phyloP scores from a whole-genome alignment of 2,797 vertebrate species.

The Botia almorhae region DNA sequence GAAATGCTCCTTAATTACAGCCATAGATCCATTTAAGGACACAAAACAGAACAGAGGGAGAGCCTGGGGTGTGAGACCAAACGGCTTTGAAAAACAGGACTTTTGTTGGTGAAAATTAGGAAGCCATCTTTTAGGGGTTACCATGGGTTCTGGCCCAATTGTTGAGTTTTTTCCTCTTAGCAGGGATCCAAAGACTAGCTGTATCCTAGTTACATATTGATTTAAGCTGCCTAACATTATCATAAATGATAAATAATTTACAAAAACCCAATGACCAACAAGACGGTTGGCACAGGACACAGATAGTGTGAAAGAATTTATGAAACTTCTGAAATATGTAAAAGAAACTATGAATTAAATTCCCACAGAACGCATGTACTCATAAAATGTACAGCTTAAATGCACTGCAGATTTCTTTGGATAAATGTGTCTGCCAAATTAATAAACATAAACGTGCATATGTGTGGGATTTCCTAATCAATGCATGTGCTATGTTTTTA shows the following conservation, averaged over 20 bases:
- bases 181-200: not conserved
- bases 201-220: conserved; percentile 27
- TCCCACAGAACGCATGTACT: not conserved
- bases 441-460: too few relatives aligned
- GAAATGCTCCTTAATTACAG: conserved; percentile 54
- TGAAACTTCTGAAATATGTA: not conserved
- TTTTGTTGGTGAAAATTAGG: conserved; percentile 21
- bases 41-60: conserved; percentile 4
- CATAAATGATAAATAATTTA: conserved; percentile 27
- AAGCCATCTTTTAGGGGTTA: not conserved
- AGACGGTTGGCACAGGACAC: not conserved
- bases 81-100: conserved; percentile 12
- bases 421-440: too few relatives aligned
- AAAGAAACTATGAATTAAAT: not conserved
- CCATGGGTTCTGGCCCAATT: not conserved
- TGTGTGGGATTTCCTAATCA: too few relatives aligned
- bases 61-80: conserved; percentile 8
- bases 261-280: not conserved
- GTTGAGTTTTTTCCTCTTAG: conserved; percentile 17
- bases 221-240: not conserved
- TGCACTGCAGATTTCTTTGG: too few relatives aligned
- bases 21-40: conserved; percentile 46
- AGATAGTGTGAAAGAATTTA: not conserved
- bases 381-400: not conserved
- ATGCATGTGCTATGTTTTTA: too few relatives aligned